A percentile compares a stretch with the other conserved stretches of the same genome.
These are phyloP conservation scores for Ctenicera cuprea DNA, from an alignment of 2,888 invertebrate species.

Conservation along the genomic window DNA sequence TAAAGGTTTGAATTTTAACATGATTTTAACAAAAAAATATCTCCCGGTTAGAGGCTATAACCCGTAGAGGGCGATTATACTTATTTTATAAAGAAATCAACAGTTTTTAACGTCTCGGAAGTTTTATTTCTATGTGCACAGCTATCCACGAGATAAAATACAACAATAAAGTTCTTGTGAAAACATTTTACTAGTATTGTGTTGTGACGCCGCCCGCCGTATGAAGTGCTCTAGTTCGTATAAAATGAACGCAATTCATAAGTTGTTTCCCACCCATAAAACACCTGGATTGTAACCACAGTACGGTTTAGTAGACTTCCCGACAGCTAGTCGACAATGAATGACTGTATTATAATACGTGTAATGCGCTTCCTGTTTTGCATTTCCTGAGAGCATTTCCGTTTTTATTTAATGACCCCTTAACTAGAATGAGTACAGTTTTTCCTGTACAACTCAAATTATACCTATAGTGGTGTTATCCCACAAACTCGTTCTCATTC, in stretches of 20 bases:
- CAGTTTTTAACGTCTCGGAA: no score
- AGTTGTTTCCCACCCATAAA: slow-evolving; percentile 39
- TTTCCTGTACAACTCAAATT: not conserved
- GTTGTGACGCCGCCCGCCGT: no score
- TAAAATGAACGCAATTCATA: slow-evolving; percentile 31
- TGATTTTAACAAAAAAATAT: no score
- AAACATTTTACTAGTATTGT: not conserved
- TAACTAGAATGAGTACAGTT: not conserved
- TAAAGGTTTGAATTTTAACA: no score
- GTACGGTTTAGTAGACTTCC: slow-evolving; percentile 43
- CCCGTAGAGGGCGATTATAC: no score
- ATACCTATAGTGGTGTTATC: not conserved
- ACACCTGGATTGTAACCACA: slow-evolving; percentile 46
- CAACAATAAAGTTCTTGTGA: not conserved
- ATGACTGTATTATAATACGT: slow-evolving; percentile 48
- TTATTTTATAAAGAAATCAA: no score
- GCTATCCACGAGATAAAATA: not conserved
- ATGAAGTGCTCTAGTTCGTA: slow-evolving; percentile 17
- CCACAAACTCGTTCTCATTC: not conserved
- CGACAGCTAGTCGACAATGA: slow-evolving; percentile 39
- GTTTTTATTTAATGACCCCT: slow-evolving; percentile 32
- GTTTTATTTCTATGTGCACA: not conserved
- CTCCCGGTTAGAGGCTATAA: no score
- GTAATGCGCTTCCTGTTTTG: slow-evolving; percentile 43
- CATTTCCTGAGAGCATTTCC: slow-evolving; percentile 41